Base-by-base conservation (phyloP, 2,888 invertebrate genomes). In the Diaprepes abbreviatus region DNA sequence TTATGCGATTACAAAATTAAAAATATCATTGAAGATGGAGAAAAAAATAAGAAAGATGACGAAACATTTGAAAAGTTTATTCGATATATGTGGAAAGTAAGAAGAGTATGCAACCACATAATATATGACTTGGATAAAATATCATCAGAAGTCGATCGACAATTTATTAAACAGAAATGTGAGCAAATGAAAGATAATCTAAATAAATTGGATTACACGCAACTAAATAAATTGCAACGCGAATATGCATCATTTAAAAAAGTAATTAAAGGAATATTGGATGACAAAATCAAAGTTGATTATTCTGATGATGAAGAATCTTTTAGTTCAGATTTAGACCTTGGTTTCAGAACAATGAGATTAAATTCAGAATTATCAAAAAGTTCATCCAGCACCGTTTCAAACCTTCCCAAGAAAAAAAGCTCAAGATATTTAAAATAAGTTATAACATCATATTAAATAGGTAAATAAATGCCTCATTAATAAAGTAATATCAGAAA, bases 1-100 rank as follows among this genome's bases (percentile, higher is more conserved):
- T 58, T 69, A 35, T 74, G 59, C 16, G 64, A 73, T 4, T 48
- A 45, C 19, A 70, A 74, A 67, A 72, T 75, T 17, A 59, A 63
- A 40, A 31, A 35, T 7, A 62, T 59, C 6, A 28, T 73, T 10
- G 33, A 35, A 10, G 74, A 76, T n/a, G n/a, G n/a, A n/a, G n/a
- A n/a, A n/a, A n/a, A n/a, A n/a, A n/a, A n/a, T n/a, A n/a, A n/a
- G n/a, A n/a, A n/a, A n/a, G n/a, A n/a, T n/a, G n/a, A n/a, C n/a
- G n/a, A n/a, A n/a, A n/a, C n/a, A n/a, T n/a, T 72, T 38, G 24
- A 28, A 17, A 5, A 31, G 10, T 31, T 3, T 31, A 10, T 31
- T 1, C 31, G 6, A 1, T 31, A 31, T 31, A 10, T 58, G 10
- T 1, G 2, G 1, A 31, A 31, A 31, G 31, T 31, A 31, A 1